These are phyloP conservation scores for Steromphala cineraria DNA, from an alignment of 2,888 invertebrate species.

Conservation along the genomic window DNA sequence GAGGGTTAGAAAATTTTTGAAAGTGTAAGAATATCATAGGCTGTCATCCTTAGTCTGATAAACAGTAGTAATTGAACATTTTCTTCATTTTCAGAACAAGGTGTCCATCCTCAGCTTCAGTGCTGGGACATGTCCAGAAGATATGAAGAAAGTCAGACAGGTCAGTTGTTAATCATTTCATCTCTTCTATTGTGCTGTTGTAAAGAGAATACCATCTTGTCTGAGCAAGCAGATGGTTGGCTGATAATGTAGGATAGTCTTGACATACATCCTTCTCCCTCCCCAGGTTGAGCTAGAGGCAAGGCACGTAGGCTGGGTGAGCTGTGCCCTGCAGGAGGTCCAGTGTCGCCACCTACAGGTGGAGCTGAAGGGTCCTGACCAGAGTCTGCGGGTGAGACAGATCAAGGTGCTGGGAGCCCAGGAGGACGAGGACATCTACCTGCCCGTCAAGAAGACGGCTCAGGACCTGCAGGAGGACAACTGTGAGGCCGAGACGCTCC, in stretches of 20 bases:
- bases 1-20: no score
- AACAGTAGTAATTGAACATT: no score
- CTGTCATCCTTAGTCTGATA: no score
- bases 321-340: constrained; percentile 84
- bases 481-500: constrained; percentile 92
- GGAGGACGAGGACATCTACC: constrained; percentile 77
- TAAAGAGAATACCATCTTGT: no score
- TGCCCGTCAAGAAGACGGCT: constrained; percentile 71
- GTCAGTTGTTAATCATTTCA: constrained; percentile 31
- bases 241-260: background rate
- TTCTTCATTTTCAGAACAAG: constrained; percentile 83
- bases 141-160: constrained; percentile 84
- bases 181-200: no score
- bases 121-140: constrained; percentile 88
- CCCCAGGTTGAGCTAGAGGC: constrained; percentile 88
- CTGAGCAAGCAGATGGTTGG: no score
- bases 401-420: constrained; percentile 78
- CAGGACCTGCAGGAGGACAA: constrained; percentile 87
- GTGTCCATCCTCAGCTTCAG: constrained; percentile 90
- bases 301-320: constrained; percentile 92
- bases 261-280: background rate
- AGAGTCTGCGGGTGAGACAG: constrained; percentile 91
- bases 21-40: no score
- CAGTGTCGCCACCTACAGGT: constrained; percentile 79
- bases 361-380: constrained; percentile 93